Percentiles rank a stretch among this genome's conserved stretches.
phyloP scores from a whole-genome alignment of 2,797 vertebrate genomes.

The Bradypodion pumilum region DNA sequence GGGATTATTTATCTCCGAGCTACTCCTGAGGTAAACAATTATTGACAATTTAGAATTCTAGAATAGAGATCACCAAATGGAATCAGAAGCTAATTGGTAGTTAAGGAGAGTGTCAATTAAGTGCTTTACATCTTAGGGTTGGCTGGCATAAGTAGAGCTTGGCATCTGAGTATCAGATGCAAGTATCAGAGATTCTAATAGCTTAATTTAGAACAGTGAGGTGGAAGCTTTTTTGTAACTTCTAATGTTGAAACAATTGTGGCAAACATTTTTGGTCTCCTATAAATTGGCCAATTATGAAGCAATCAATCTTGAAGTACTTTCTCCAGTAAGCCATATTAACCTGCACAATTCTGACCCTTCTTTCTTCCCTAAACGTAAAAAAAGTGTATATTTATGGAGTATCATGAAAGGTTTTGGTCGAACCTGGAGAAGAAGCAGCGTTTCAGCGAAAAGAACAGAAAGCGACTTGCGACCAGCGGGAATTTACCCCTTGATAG shows the following conservation, averaged over 20 bases:
- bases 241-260: not conserved
- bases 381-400: not conserved
- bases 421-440: too few species aligned
- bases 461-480: too few species aligned
- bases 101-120: not conserved
- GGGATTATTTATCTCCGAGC: conserved; percentile 94
- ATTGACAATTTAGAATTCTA: accelerated
- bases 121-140: not conserved
- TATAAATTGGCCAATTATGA: not conserved
- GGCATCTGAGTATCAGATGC: not conserved
- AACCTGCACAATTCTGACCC: not conserved
- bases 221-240: not conserved
- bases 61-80: not conserved
- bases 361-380: not conserved
- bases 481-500: too few species aligned
- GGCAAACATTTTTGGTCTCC: not conserved
- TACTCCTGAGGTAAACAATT: conserved; percentile 82
- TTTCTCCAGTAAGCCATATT: too few species aligned
- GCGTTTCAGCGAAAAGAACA: too few species aligned
- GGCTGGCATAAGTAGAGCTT: not conserved
- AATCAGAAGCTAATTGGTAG: not conserved
- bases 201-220: not conserved
- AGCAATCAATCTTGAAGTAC: not conserved
- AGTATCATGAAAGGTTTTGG: too few species aligned
- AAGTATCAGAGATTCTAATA: not conserved